Base-by-base conservation (phyloP, 2,113 vertebrate genomes). In the Bombycilla garrulus region DNA sequence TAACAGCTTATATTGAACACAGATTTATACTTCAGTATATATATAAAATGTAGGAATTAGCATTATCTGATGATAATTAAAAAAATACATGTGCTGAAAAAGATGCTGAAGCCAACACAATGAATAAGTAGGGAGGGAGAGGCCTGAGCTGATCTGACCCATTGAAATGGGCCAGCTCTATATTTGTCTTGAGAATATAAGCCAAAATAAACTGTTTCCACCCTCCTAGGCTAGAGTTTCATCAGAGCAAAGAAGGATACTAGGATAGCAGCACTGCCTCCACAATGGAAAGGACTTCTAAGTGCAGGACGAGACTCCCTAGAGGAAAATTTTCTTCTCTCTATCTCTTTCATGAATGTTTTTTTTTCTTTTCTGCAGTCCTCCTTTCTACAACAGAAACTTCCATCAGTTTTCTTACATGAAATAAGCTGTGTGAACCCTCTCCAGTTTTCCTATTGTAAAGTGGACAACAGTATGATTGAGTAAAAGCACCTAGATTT, bases 221-320 rank as follows among this genome's bases (percentile, higher is more conserved):
- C 44, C 5, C 29, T 80, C 22, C n/a, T 6, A 56, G 38, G 33
- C 10, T 36, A 35, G 31, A 6, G 11, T 71, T 87, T 56, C 54
- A 57, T 57, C n/a, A 57, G 36, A 33, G 31, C 20, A 29, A 11
- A 35, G 67, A 48, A 74, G 24, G 16, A 51, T 31, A 21, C 9
- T 35, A 40, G 31, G 29, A 47, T 2, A 4, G 24, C 19, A 62
- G 31, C 22, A 11, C n/a, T 54, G 72, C 29, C 48, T 76, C 25
- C 4, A 3, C 26, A 36, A 11, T 0, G 1, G 12, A 42, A 5
- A 20, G n/a, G 10, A 31, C 6, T 80, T 77, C 31, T 28, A 44
- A n/a, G 6, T 7, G 7, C 22, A 66, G 42, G 31, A 40, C 15
- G 25, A 79, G 22, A 6, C 12, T n/a, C 2, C 21, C 44, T 35